Percentiles rank a stretch among this genome's conserved stretches.
Conservation (phyloP, 2,888 invertebrate species). For the Ctena decussata region DNA sequence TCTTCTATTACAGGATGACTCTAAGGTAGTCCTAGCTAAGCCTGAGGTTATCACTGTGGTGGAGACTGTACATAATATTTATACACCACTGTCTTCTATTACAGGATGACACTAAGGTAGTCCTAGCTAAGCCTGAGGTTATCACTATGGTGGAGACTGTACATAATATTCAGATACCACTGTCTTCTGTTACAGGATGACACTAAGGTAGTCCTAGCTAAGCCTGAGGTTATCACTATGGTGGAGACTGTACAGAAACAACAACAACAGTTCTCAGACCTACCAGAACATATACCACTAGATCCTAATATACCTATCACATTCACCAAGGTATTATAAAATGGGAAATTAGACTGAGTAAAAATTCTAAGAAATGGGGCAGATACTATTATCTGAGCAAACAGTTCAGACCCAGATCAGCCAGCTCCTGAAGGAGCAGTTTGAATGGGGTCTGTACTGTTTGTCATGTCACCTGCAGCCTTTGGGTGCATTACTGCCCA, state of each 20-base stretch:
- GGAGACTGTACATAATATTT: constrained; percentile 88
- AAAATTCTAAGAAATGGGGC: no score
- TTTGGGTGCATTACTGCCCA: no score
- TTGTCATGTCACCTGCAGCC: no score
- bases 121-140: constrained; percentile 88
- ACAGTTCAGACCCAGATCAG: no score
- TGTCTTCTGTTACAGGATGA: constrained; percentile 88
- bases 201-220: constrained; percentile 88
- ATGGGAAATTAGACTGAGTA: no score
- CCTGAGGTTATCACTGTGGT: constrained; percentile 88
- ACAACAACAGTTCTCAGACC: constrained; percentile 88
- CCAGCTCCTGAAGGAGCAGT: no score
- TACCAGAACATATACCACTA: constrained; percentile 88
- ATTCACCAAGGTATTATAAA: constrained; percentile 88
- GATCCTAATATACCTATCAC: constrained; percentile 89
- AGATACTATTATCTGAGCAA: no score
- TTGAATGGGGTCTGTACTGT: no score
- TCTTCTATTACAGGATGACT: constrained; percentile 88
- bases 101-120: constrained; percentile 88
- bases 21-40: constrained; percentile 88
- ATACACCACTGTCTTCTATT: no score
- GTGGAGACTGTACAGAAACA: constrained; percentile 88
- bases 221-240: constrained; percentile 88
- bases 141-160: constrained; percentile 88
- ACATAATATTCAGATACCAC: no score